Evolutionary conservation across 2,888 invertebrate species (phyloP).

Genomic region (Campoplex nolae): DNA sequence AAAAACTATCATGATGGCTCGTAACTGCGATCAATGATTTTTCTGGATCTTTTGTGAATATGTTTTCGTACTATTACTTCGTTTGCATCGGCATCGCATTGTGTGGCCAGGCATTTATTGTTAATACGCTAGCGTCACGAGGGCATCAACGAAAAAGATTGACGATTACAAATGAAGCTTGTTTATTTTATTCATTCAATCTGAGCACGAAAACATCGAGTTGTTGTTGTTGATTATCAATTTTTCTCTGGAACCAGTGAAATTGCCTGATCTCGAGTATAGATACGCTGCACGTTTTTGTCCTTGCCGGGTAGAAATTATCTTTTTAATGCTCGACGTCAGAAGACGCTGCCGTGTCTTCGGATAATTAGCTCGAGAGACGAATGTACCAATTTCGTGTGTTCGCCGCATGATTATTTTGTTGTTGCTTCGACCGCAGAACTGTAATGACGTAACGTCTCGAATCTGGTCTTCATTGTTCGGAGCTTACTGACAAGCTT

Average conservation of each 20-base stretch:
- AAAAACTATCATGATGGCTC: neutral
- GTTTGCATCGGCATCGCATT: neutral
- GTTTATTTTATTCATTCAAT: neutral
- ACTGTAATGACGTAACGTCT: constrained; percentile 5
- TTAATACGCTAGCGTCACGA: neutral
- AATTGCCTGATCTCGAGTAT: no score
- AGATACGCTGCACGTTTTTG: no score
- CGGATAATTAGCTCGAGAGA: constrained; percentile 48
- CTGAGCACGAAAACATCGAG: neutral
- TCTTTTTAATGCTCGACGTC: no score
- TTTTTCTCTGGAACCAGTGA: neutral
- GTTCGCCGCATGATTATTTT: neutral
- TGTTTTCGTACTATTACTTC: neutral
- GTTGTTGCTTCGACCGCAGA: constrained; percentile 1
- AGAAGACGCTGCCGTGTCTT: no score
- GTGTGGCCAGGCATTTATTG: neutral
- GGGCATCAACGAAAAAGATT: neutral
- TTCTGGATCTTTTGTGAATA: neutral
- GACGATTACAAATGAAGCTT: neutral
- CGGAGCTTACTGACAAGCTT: neutral
- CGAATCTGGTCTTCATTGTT: constrained; percentile 29
- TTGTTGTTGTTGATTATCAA: constrained; percentile 12
- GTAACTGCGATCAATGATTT: neutral
- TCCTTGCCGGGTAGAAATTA: no score
- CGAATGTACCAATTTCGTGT: neutral